Percentiles rank a stretch among this genome's conserved stretches.
Evolutionary conservation across 2,888 invertebrate species (phyloP).

Genomic region (Hirtodrosophila trivittata): DNA sequence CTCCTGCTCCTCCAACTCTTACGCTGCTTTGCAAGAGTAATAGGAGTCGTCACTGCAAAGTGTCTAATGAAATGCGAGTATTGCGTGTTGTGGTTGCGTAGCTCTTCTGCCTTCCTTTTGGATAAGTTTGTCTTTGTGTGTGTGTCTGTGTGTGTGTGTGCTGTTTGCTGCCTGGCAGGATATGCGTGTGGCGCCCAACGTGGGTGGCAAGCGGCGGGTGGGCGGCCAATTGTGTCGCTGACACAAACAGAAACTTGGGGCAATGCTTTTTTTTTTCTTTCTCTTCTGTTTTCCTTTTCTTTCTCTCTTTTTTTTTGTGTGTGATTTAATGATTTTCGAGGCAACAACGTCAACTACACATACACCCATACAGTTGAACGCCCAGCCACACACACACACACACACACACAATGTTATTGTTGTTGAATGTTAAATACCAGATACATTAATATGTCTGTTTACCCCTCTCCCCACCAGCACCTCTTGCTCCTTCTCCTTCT

Average conservation of each 20-base stretch:
- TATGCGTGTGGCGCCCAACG: conserved; percentile 57
- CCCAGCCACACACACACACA: conserved; percentile 11
- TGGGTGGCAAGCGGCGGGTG: conserved; percentile 43
- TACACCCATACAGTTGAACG: conserved; percentile 22
- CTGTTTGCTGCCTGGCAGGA: conserved; percentile 46
- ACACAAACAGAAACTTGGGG: conserved; percentile 70
- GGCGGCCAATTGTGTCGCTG: conserved; percentile 73
- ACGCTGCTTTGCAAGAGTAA: conserved; percentile 62
- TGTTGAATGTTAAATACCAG: conserved; percentile 79
- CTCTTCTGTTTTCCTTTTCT: conserved; percentile 16
- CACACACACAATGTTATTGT: conserved; percentile 61
- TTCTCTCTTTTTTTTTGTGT: conserved; percentile 41
- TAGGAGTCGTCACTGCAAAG: conserved; percentile 78
- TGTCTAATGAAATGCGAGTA: conserved; percentile 80
- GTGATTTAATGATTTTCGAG: conserved; percentile 79
- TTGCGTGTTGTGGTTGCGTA: conserved; percentile 78
- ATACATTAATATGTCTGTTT: conserved; percentile 73
- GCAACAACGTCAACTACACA: conserved; percentile 60
- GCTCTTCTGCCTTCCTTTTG: conserved; percentile 39
- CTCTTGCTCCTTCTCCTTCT: no score
- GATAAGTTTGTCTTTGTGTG: conserved; percentile 1
- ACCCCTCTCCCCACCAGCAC: conserved; percentile 8
- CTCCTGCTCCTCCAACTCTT: background rate
- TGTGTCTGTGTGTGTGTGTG: conserved; percentile 11
- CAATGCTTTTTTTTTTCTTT: conserved; percentile 30